A percentile compares a stretch with the other conserved stretches of the same genome.
Evolutionary conservation across 1,140 invertebrate species (phyloP).

Genomic region (Ooceraea biroi): DNA sequence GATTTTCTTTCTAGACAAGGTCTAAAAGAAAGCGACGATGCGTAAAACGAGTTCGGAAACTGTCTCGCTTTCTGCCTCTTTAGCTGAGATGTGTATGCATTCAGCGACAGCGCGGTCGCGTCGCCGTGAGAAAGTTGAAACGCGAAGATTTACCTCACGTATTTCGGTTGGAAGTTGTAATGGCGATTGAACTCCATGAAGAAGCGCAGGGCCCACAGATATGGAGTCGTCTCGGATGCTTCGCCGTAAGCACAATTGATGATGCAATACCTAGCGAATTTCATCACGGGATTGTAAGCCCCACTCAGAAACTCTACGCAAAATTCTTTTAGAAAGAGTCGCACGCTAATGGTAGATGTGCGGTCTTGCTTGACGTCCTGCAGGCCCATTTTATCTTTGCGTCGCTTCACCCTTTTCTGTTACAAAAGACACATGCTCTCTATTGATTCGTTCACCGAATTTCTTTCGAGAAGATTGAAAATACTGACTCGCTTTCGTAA

Average conservation of each 20-base stretch:
- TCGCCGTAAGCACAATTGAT: conserved; percentile 77
- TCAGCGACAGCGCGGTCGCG: conserved; percentile 4
- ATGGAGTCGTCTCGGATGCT: conserved; percentile 95
- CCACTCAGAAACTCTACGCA: conserved; percentile 96
- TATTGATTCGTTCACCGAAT: conserved; percentile 7
- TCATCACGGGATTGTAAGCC: conserved; percentile 97
- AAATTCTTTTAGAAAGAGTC: conserved; percentile 97
- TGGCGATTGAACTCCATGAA: conserved; percentile 99
- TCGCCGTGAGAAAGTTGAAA: conserved; percentile 49
- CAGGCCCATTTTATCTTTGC: conserved; percentile 90
- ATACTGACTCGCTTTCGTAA: not conserved
- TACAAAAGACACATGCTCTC: conserved; percentile 77
- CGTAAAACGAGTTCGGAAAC: conserved; percentile 78
- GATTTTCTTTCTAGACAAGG: conserved; percentile 49
- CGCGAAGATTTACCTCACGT: conserved; percentile 91
- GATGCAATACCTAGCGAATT: conserved; percentile 89
- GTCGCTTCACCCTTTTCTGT: conserved; percentile 88
- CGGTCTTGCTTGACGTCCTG: conserved; percentile 87
- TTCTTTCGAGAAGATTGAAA: not conserved
- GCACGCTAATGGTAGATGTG: conserved; percentile 92
- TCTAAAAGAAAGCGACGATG: conserved; percentile 74
- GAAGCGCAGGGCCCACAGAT: conserved; percentile 97
- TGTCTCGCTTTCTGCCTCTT: conserved; percentile 56
- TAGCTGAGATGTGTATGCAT: conserved; percentile 3
- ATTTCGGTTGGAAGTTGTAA: conserved; percentile 93